Evolutionary conservation across 2,888 invertebrate genomes (phyloP).

Genomic region (Druceiella hillmani): DNA sequence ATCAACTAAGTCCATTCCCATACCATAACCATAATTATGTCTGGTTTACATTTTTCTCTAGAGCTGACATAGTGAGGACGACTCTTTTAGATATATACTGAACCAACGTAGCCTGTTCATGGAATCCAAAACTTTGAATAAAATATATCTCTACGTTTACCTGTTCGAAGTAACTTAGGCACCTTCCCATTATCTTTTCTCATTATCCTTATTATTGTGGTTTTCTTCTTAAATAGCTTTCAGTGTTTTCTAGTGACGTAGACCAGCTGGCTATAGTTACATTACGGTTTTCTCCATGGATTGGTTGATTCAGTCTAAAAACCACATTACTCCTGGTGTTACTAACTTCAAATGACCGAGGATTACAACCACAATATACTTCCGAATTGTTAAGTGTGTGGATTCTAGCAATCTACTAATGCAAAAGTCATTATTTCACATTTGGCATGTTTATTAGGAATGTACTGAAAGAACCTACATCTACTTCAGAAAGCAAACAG

Average conservation of each 20-base stretch:
- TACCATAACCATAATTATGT: too few species aligned
- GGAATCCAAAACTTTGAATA: conserved; percentile 18
- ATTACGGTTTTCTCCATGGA: conserved; percentile 20
- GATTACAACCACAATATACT: conserved; percentile 18
- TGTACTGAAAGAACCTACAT: conserved; percentile 18
- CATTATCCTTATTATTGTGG: conserved; percentile 14
- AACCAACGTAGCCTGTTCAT: conserved; percentile 18
- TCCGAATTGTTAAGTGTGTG: conserved; percentile 21
- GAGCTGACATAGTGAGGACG: too few species aligned
- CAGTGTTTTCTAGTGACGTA: conserved; percentile 15
- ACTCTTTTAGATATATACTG: conserved; percentile 8
- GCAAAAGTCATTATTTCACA: conserved; percentile 19
- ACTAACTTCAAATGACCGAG: conserved; percentile 15
- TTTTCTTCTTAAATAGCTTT: conserved; percentile 17
- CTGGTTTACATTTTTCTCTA: too few species aligned
- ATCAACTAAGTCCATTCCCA: conserved; percentile 13
- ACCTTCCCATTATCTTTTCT: conserved; percentile 17
- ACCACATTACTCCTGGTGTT: conserved; percentile 15
- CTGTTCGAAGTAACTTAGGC: conserved; percentile 14
- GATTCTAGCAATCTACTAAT: conserved; percentile 19
- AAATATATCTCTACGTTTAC: conserved; percentile 11
- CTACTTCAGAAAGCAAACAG: conserved; percentile 15
- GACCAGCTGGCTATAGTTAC: conserved; percentile 17
- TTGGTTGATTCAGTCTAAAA: too few species aligned
- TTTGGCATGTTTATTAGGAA: too few species aligned